These are phyloP conservation scores for Nomada goodeniana DNA, from an alignment of 2,888 invertebrate species.

Conservation along the genomic window DNA sequence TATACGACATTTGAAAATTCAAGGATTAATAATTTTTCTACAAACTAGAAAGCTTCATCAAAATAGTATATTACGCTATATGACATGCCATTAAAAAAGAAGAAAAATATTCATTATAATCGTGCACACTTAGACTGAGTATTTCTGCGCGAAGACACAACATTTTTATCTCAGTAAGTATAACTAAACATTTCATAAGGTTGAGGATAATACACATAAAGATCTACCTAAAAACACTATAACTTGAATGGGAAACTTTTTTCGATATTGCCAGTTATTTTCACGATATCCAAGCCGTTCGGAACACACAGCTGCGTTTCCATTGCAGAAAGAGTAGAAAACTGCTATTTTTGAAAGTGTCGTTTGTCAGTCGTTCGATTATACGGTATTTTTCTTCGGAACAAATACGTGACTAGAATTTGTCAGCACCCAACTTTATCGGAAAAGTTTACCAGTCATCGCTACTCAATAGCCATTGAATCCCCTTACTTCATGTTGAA, in stretches of 20 bases:
- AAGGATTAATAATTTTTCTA: too few species aligned
- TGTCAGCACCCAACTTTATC: not conserved
- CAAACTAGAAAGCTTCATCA: too few species aligned
- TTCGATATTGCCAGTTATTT: not conserved
- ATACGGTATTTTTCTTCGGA: conserved; percentile 1
- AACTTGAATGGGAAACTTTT: not conserved
- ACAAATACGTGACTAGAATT: conserved; percentile 4
- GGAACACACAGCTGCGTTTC: conserved; percentile 4
- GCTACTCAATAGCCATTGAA: not conserved
- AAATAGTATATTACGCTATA: too few species aligned
- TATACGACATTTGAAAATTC: too few species aligned
- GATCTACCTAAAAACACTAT: not conserved
- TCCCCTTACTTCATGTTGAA: too few species aligned
- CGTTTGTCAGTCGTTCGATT: conserved; percentile 23
- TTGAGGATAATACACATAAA: too few species aligned
- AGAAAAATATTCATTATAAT: too few species aligned
- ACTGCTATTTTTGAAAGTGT: conserved; percentile 9
- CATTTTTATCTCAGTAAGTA: too few species aligned
- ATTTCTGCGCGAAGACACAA: too few species aligned
- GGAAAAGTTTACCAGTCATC: not conserved
- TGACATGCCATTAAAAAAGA: too few species aligned
- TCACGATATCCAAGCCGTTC: not conserved
- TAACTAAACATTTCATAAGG: too few species aligned
- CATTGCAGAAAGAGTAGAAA: not conserved
- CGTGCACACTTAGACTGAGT: too few species aligned